phyloP scores from a whole-genome alignment of 2,888 invertebrate genomes.

The Mesochorus sp. region DNA sequence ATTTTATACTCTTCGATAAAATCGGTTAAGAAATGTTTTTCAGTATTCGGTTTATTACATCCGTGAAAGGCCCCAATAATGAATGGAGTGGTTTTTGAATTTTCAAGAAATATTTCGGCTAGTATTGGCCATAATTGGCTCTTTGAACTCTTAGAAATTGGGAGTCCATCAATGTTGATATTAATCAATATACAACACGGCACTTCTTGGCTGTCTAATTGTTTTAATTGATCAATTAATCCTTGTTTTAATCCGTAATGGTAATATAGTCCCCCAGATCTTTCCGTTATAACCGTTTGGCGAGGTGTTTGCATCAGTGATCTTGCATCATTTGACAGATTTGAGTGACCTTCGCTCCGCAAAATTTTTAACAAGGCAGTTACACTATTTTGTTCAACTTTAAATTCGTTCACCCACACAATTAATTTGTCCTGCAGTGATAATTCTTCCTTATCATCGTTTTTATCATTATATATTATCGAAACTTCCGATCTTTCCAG shows the following conservation, averaged over 20 bases:
- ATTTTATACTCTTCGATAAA: constrained; percentile 52
- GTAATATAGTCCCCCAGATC: constrained; percentile 9
- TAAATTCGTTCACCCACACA: not conserved
- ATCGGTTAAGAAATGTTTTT: constrained; percentile 36
- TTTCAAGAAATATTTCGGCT: not conserved
- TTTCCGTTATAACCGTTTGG: not conserved
- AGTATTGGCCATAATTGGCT: constrained; percentile 27
- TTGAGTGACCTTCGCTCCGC: not conserved
- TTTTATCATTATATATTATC: no score
- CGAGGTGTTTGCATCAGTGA: not conserved
- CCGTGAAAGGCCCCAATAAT: constrained; percentile 44
- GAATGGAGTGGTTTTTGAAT: not conserved
- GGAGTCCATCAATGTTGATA: constrained; percentile 26
- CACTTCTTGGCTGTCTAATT: not conserved
- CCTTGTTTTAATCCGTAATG: constrained; percentile 27
- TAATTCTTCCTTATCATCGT: no score
- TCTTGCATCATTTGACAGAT: constrained; percentile 10
- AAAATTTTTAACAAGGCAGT: not conserved
- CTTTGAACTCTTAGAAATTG: constrained; percentile 23
- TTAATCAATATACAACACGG: not conserved
- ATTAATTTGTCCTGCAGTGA: not conserved
- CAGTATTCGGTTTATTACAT: constrained; percentile 46
- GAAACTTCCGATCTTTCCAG: no score
- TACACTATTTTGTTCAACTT: not conserved
- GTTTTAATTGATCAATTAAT: constrained; percentile 16